Evolutionary conservation across 2,797 vertebrate genomes (phyloP).

Genomic region (Oreonectes daqikongensis): DNA sequence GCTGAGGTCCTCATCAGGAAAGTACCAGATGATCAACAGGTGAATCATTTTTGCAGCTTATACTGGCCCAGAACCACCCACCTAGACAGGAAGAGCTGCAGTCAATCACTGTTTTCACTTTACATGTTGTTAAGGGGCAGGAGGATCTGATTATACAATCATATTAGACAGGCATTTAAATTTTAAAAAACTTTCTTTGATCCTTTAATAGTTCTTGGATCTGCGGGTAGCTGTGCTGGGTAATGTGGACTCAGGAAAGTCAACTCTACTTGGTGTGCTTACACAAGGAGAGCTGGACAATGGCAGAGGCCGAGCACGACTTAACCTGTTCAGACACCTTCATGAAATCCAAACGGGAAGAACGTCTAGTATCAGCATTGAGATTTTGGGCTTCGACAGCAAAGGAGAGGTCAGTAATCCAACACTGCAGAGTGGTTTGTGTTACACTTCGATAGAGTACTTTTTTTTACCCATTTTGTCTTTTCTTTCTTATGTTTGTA

Average conservation of each 20-base stretch:
- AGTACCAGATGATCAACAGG: conserved; percentile 98
- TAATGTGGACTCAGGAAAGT: conserved; percentile 90
- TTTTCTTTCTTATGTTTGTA: too few species aligned
- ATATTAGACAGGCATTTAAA: too few species aligned
- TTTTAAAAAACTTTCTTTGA: too few species aligned
- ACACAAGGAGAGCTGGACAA: conserved; percentile 91
- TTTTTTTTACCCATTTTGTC: too few species aligned
- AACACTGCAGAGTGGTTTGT: not conserved
- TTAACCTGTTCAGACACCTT: conserved; percentile 90
- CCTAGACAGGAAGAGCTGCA: too few species aligned
- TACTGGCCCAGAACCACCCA: too few species aligned
- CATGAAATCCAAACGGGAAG: conserved; percentile 91
- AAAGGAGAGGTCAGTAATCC: conserved; percentile 83
- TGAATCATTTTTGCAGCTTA: conserved; percentile 57
- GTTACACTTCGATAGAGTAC: too few species aligned
- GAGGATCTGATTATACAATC: too few species aligned
- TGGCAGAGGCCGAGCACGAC: conserved; percentile 84
- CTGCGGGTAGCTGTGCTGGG: conserved; percentile 88
- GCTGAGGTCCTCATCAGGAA: conserved; percentile 95
- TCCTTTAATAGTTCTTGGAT: conserved; percentile 82
- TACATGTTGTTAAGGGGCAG: too few species aligned
- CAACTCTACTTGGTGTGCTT: conserved; percentile 87
- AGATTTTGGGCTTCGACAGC: conserved; percentile 90
- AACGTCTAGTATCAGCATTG: conserved; percentile 91
- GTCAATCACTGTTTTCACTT: too few species aligned